These are phyloP conservation scores for Slavum lentiscoides DNA, from an alignment of 2,888 invertebrate species.

Conservation along the genomic window DNA sequence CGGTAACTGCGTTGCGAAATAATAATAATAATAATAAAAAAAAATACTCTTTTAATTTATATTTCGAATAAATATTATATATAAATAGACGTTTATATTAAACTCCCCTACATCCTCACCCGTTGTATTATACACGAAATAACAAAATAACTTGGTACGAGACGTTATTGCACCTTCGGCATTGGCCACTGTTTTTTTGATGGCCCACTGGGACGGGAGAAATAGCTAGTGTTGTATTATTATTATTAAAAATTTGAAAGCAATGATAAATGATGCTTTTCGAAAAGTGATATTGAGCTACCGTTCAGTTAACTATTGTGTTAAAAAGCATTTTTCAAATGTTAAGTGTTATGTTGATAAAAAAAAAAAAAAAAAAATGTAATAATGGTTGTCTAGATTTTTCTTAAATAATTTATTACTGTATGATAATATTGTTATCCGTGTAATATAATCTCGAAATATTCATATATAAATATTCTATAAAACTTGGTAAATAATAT, in stretches of 20 bases:
- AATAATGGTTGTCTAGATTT: no score
- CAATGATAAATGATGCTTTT: not conserved
- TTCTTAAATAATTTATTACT: no score
- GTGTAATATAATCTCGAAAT: no score
- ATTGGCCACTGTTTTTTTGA: not conserved
- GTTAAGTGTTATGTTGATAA: no score
- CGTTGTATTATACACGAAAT: not conserved
- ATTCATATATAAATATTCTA: no score
- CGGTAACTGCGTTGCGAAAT: no score
- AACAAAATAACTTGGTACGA: not conserved
- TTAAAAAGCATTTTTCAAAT: no score
- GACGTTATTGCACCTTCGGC: not conserved
- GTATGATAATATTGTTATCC: no score
- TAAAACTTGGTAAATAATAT: no score
- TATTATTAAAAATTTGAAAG: not conserved
- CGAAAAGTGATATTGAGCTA: not conserved
- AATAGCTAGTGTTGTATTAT: not conserved
- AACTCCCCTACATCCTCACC: not conserved
- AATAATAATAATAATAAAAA: not conserved
- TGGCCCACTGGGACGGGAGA: not conserved
- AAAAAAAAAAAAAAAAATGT: no score
- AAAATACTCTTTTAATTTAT: not conserved
- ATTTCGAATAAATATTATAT: not conserved
- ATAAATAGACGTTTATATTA: not conserved
- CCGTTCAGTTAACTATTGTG: not conserved